phyloP scores from a whole-genome alignment of 2,797 vertebrate genomes.

The Gymnoscopelus microlampas region DNA sequence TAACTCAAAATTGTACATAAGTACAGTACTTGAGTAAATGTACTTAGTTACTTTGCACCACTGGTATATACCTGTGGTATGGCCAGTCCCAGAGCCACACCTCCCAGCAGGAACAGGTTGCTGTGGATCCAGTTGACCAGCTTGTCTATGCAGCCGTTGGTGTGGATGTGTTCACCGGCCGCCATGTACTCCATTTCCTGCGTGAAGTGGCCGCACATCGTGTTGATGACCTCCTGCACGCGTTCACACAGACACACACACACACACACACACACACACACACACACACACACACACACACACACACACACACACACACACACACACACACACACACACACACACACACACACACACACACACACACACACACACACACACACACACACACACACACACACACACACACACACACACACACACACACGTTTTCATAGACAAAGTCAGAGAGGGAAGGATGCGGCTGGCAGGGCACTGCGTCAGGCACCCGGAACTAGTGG shows the following conservation, averaged over 20 bases:
- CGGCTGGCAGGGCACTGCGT: no score
- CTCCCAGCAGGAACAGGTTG: slow-evolving; percentile 92
- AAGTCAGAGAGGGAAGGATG: no score
- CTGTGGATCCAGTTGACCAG: slow-evolving; percentile 94
- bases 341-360: not conserved
- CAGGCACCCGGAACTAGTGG: no score
- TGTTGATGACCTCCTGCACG: slow-evolving; percentile 88
- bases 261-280: not conserved
- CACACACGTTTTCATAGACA: no score
- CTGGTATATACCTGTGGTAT: slow-evolving; percentile 71
- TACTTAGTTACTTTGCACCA: no score
- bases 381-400: not conserved
- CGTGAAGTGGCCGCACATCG: slow-evolving; percentile 91
- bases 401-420: no score
- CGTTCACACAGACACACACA: not conserved
- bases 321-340: not conserved
- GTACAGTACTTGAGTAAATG: no score
- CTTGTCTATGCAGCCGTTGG: slow-evolving; percentile 93
- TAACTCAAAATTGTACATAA: no score
- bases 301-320: no score
- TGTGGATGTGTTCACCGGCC: slow-evolving; percentile 85
- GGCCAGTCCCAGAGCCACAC: slow-evolving; percentile 88
- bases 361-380: not conserved
- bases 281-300: no score
- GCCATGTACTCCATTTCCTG: slow-evolving; percentile 76